Conservation (phyloP, 1,140 invertebrate genomes). For the Drosophila baimaii region DNA sequence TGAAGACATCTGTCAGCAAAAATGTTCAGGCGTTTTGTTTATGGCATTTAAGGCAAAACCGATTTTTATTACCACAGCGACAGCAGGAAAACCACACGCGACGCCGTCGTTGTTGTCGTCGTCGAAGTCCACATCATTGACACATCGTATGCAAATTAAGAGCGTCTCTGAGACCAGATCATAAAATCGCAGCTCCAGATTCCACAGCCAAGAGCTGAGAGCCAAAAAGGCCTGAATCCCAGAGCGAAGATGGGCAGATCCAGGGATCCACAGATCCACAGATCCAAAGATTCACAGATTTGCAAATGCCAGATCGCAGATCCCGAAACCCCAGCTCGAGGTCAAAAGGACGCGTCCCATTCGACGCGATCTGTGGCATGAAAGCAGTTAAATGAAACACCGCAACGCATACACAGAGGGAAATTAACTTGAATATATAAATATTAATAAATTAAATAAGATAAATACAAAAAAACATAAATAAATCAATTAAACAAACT, state of each 20-base stretch:
- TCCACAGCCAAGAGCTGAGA: background rate
- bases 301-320: constrained; percentile 8
- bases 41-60: constrained; percentile 81
- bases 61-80: constrained; percentile 82
- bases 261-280: constrained; percentile 3
- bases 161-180: constrained; percentile 63
- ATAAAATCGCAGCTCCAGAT: constrained; percentile 44
- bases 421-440: background rate
- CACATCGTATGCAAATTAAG: constrained; percentile 83
- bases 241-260: constrained; percentile 5
- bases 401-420: constrained; percentile 37
- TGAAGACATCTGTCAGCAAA: constrained; percentile 84
- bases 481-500: no score
- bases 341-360: constrained; percentile 82
- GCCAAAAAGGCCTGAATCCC: background rate
- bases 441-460: no score
- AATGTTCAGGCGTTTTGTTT: constrained; percentile 83
- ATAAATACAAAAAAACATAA: no score
- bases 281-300: constrained; percentile 12
- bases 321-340: constrained; percentile 46
- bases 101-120: constrained; percentile 49
- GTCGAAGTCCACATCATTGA: constrained; percentile 74
- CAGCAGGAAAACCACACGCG: constrained; percentile 73
- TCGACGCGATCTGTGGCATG: constrained; percentile 81
- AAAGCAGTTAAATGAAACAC: constrained; percentile 83